Base-by-base conservation (phyloP, 2,113 vertebrate genomes). In the Arenaria interpres region DNA sequence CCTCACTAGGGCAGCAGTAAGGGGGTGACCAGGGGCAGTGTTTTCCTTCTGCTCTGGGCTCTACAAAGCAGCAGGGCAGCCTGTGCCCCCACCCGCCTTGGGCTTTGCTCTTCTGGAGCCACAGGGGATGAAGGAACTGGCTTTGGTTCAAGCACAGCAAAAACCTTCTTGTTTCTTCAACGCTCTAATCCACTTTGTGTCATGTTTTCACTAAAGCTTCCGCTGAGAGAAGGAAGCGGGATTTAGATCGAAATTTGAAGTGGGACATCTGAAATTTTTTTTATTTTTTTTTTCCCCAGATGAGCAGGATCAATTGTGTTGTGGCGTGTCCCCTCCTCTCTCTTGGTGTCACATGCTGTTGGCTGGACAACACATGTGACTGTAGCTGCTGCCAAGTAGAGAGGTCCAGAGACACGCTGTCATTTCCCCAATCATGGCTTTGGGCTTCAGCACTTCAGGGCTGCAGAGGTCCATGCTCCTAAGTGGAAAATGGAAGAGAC, bases 11-110 rank as follows among this genome's bases (percentile, higher is more conserved):
- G 71, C 2, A 3, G 30, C 1, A 4, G 0, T 54, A 8, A 11
- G 0, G 33, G 46, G 13, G 17, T 50, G 5, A 6, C 22, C 0
- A 0, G 9, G 14, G 21, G 3, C 12, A 4, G 3, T 0, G 2
- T 7, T n/a, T 37, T 30, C 56, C n/a, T 18, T 1, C 1, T 1
- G 41, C 45, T 14, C 8, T 4, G 3, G 23, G 35, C 15, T 50
- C 14, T 1, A 0, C 8, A 3, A 22, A 30, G 60, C 59, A 2
- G 35, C 69, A 11, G 53, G 2, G 0, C n/a, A 6, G 32, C 1
- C 27, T 10, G 12, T 15, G 27, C 27, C 12, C 25, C 12, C 20
- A 1, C 20, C 1, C 33, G 3, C 2, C 0, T 1, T 12, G 23
- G 16, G 28, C 12, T 33, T 28, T 17, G 14, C 20, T 12, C 13